These are phyloP conservation scores for Silurus asotus DNA, from an alignment of 2,113 vertebrate genomes.

Conservation along the genomic window DNA sequence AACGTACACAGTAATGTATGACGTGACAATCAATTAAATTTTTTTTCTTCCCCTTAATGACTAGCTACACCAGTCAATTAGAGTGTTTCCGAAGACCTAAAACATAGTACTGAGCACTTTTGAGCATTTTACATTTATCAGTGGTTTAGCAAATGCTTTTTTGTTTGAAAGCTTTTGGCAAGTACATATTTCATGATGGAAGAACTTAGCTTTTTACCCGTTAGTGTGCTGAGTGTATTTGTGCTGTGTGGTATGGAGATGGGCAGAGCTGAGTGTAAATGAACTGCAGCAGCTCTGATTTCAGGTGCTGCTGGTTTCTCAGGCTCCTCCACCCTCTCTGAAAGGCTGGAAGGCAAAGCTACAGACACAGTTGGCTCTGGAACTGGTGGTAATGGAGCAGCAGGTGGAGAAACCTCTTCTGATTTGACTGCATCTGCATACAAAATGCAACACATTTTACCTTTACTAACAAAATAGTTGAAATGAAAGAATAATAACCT, in stretches of 20 bases:
- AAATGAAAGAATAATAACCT: background rate
- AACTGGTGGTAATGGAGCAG: conserved; percentile 48
- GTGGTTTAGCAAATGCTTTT: background rate
- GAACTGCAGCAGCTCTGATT: conserved; percentile 60
- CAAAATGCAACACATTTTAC: background rate
- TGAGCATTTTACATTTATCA: background rate
- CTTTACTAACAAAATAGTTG: background rate
- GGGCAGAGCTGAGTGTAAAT: conserved; percentile 60
- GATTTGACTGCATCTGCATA: conserved; percentile 55
- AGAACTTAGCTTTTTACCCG: conserved; percentile 56
- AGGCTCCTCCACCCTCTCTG: conserved; percentile 58
- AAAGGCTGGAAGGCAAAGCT: conserved; percentile 55
- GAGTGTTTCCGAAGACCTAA: background rate
- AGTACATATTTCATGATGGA: background rate
- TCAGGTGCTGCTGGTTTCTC: conserved; percentile 59
- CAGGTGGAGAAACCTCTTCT: conserved; percentile 58
- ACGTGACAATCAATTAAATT: no score
- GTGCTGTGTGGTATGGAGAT: conserved; percentile 61
- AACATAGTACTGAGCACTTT: background rate
- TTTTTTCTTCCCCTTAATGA: no score
- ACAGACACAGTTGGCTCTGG: conserved; percentile 50
- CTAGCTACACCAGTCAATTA: background rate
- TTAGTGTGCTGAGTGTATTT: conserved; percentile 54
- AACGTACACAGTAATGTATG: no score
- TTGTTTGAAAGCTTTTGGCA: background rate